A percentile compares a stretch with the other conserved stretches of the same genome.
phyloP scores from a whole-genome alignment of 2,888 invertebrate species.

The Lottia gigantea region DNA sequence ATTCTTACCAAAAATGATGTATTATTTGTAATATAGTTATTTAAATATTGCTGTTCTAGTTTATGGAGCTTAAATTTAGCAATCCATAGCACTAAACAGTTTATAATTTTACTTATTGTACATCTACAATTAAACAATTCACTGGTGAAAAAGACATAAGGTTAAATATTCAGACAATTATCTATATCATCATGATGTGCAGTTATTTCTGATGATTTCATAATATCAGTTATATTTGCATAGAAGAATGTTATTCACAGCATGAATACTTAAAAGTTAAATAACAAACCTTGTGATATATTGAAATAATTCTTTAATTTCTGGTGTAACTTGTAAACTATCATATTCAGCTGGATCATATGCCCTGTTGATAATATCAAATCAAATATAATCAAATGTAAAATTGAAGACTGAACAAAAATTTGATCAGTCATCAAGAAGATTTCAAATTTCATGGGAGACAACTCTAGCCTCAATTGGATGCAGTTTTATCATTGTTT shows the following conservation, averaged over 20 bases:
- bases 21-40: too few species aligned
- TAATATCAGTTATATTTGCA: not conserved
- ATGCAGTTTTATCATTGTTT: conserved; percentile 4
- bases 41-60: too few species aligned
- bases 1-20: too few species aligned
- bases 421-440: too few species aligned
- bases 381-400: not conserved
- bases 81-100: not conserved
- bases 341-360: conserved; percentile 89
- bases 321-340: conserved; percentile 82
- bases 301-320: conserved; percentile 91
- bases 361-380: conserved; percentile 64
- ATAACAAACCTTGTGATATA: conserved; percentile 83
- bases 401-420: too few species aligned
- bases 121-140: not conserved
- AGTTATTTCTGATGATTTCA: not conserved
- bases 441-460: too few species aligned
- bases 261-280: too few species aligned
- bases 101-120: not conserved
- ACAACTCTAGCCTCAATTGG: too few species aligned
- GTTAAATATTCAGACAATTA: not conserved
- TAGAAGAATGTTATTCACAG: not conserved
- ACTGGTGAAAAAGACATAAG: not conserved
- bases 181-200: too few species aligned
- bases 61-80: not conserved